Evolutionary conservation across 2,797 vertebrate genomes (phyloP).

Genomic region (Sebastes dallii): DNA sequence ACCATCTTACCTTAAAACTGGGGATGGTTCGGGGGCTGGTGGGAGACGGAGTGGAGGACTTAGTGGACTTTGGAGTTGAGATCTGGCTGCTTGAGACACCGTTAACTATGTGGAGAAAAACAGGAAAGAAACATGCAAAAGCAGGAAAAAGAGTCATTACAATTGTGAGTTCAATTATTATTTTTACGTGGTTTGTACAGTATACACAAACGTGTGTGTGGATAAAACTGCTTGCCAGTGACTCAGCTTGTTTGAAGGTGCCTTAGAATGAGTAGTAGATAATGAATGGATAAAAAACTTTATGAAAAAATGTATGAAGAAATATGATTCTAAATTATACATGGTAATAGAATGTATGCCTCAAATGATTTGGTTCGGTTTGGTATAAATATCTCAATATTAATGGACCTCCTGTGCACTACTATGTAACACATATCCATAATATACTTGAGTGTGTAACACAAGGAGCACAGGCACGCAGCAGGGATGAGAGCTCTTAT

Average conservation of each 20-base stretch:
- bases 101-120: constrained; percentile 84
- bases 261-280: not conserved
- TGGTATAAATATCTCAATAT: not conserved
- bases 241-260: not conserved
- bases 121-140: not conserved
- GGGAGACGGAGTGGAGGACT: constrained; percentile 95
- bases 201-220: not conserved
- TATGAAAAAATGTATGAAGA: not conserved
- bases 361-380: not conserved
- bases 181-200: not conserved
- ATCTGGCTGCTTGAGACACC: constrained; percentile 90
- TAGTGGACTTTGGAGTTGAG: constrained; percentile 91
- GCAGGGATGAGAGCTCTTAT: constrained; percentile 4
- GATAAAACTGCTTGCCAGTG: not conserved
- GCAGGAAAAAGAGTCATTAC: not conserved
- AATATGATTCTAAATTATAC: not conserved
- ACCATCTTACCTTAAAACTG: constrained; percentile 87
- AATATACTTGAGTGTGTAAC: not conserved
- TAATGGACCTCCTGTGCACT: not conserved
- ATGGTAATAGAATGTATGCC: not conserved
- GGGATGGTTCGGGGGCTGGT: constrained; percentile 89
- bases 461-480: not conserved
- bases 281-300: too few species aligned
- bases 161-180: not conserved
- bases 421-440: not conserved